phyloP scores from a whole-genome alignment of 1,140 invertebrate species.

The Pteromalus puparum region DNA sequence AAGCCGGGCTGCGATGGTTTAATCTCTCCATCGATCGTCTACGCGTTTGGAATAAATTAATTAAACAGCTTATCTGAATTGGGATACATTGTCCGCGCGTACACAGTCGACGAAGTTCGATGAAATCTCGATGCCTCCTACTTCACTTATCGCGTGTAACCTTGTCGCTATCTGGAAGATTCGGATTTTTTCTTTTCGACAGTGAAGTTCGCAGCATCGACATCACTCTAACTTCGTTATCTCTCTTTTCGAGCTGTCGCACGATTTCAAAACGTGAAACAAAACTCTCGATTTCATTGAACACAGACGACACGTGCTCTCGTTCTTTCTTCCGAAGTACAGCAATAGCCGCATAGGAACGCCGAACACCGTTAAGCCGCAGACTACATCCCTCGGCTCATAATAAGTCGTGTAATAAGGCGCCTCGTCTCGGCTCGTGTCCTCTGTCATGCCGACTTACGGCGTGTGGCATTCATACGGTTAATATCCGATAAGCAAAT shows the following conservation, averaged over 20 bases:
- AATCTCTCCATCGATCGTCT: conserved; percentile 20
- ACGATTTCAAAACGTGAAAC: background rate
- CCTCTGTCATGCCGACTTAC: conserved; percentile 54
- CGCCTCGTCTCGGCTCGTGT: conserved; percentile 47
- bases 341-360: background rate
- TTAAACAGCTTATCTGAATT: conserved; percentile 1
- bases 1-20: background rate
- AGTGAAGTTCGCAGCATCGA: too few relatives aligned
- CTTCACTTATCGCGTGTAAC: background rate
- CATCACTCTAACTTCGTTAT: too few relatives aligned
- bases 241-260: background rate
- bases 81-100: background rate
- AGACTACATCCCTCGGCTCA: background rate
- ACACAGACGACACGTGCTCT: background rate
- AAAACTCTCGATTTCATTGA: background rate
- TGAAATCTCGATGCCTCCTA: background rate
- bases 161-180: background rate
- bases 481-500: conserved; percentile 63
- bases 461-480: conserved; percentile 1
- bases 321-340: background rate
- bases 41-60: conserved; percentile 37
- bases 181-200: background rate
- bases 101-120: background rate
- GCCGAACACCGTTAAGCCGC: background rate
- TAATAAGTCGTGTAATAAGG: conserved; percentile 28